A percentile compares a stretch with the other conserved stretches of the same genome.
phyloP scores from a whole-genome alignment of 2,888 invertebrate species.

The Cistogaster globosa region DNA sequence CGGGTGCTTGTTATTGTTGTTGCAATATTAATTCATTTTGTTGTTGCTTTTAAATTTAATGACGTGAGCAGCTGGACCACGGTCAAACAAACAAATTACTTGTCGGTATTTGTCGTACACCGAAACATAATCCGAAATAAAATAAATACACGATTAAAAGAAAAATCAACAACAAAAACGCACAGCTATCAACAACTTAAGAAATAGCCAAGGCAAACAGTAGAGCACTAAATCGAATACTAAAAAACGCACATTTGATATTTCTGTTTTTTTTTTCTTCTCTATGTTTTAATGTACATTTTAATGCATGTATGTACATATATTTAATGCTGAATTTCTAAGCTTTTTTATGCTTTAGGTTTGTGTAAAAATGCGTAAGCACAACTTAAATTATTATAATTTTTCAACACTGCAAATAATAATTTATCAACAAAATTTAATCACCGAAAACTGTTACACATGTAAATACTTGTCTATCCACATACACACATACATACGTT shows the following conservation, averaged over 20 bases:
- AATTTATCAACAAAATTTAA: slow-evolving; percentile 29
- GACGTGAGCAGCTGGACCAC: slow-evolving; percentile 49
- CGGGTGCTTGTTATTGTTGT: slow-evolving; percentile 9
- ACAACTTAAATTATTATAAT: background rate
- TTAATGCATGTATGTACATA: background rate
- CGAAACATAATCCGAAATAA: slow-evolving; percentile 12
- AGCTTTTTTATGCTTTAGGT: background rate
- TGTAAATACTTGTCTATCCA: background rate
- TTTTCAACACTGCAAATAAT: background rate
- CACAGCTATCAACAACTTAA: slow-evolving; percentile 24
- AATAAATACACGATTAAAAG: slow-evolving; percentile 27
- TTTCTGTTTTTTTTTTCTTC: slow-evolving; percentile 17
- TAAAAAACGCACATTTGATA: slow-evolving; percentile 19
- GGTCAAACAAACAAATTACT: slow-evolving; percentile 29
- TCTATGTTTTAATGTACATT: background rate
- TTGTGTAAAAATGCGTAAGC: slow-evolving; percentile 11
- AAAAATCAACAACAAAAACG: slow-evolving; percentile 15
- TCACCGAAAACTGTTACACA: background rate
- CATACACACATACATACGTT: background rate
- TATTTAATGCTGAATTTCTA: slow-evolving; percentile 1
- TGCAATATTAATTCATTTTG: background rate
- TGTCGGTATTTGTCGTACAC: slow-evolving; percentile 26
- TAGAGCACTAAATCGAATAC: slow-evolving; percentile 6
- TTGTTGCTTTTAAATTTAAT: slow-evolving; percentile 25
- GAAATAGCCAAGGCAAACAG: slow-evolving; percentile 36